phyloP scores from a whole-genome alignment of 2,888 invertebrate genomes.

The Sarcophaga carnaria region DNA sequence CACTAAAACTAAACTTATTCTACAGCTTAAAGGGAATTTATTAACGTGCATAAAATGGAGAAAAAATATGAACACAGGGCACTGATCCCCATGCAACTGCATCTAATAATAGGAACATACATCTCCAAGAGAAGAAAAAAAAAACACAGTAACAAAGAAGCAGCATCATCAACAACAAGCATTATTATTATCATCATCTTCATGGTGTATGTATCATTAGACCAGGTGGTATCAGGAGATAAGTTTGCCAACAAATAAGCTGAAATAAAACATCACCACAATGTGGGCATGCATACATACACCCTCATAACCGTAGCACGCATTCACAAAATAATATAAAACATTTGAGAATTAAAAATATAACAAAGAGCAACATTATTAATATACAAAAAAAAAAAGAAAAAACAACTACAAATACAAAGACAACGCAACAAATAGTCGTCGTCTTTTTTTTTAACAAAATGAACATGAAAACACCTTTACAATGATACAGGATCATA shows the following conservation, averaged over 20 bases:
- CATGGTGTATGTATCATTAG: slow-evolving; percentile 42
- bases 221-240: slow-evolving; percentile 58
- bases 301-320: not conserved
- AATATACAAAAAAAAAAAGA: not conserved
- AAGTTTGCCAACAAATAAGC: slow-evolving; percentile 51
- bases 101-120: not conserved
- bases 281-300: not conserved
- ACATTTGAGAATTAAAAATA: slow-evolving; percentile 37
- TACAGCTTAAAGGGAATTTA: slow-evolving; percentile 31
- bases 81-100: not conserved
- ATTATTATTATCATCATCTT: not conserved
- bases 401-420: not conserved
- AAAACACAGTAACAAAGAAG: not conserved
- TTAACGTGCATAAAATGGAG: not conserved
- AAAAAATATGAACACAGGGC: not conserved
- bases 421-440: not conserved
- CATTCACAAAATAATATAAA: slow-evolving; percentile 31
- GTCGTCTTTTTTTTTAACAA: not conserved
- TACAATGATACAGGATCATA: not conserved
- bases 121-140: not conserved
- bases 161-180: slow-evolving; percentile 28
- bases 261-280: slow-evolving; percentile 38
- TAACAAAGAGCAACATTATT: slow-evolving; percentile 28
- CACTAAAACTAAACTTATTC: slow-evolving; percentile 15
- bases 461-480: not conserved